A percentile compares a stretch with the other conserved stretches of the same genome.
These are phyloP conservation scores for Chunga burmeisteri DNA, from an alignment of 2,113 vertebrate species.

Conservation along the genomic window DNA sequence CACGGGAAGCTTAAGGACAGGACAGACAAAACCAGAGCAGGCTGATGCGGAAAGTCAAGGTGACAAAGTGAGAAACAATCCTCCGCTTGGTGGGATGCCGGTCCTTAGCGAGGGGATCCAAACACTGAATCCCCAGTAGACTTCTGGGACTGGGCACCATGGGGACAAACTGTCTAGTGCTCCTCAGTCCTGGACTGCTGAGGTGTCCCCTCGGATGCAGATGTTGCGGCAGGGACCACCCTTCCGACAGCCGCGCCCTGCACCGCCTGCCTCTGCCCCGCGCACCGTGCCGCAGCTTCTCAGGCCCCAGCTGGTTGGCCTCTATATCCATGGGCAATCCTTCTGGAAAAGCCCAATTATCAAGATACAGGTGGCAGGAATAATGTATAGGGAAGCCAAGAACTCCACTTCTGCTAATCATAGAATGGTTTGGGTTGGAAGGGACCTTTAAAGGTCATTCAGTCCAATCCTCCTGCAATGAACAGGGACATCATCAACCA, in stretches of 20 bases:
- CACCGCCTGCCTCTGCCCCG: neutral
- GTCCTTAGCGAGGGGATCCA: accelerated
- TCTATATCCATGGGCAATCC: neutral
- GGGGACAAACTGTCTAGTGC: neutral
- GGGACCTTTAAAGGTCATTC: neutral
- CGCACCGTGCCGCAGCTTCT: neutral
- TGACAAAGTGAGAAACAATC: neutral
- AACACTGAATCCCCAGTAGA: neutral
- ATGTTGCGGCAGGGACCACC: no score
- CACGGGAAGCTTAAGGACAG: neutral
- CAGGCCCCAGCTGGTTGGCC: neutral
- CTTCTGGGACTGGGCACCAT: neutral
- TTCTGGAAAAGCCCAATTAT: neutral
- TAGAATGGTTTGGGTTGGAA: neutral
- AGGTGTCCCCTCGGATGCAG: no score
- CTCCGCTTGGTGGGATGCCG: neutral
- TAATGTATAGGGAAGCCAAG: neutral
- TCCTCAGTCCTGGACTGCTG: neutral
- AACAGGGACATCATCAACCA: neutral
- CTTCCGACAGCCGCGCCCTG: neutral
- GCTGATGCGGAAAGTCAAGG: neutral
- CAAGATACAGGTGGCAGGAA: neutral
- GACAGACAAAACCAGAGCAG: neutral
- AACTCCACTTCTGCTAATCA: neutral
- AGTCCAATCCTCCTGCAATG: neutral